Evolutionary conservation across 2,888 invertebrate genomes (phyloP), one percentile per base, ranked within the genome.

Genomic region (Diploptera punctata): DNA sequence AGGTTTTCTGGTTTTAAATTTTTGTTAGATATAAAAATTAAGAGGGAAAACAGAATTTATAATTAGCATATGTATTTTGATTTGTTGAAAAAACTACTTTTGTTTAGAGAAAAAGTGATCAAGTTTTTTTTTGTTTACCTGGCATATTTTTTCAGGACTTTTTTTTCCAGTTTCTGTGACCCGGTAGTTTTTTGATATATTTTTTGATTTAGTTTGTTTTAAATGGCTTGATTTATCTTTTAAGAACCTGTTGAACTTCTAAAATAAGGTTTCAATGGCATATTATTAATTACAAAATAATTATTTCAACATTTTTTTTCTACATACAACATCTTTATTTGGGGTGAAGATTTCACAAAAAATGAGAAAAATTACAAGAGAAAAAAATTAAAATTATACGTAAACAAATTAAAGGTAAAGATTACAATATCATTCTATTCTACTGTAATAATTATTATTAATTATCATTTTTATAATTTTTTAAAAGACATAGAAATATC

Each of bases 81-180:
- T 60, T 47, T 54, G 49, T 67, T 62, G 18, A 65, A 47, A 47
- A 47, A 47, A 60, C 60, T 33, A 54, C 70, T 54, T 68, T 38
- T 57, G 49, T 68, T 71, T 72, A 60, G n/a, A n/a, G n/a, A n/a
- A 72, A 26, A 54, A 71, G 70, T 33, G 54, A 52, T n/a, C n/a
- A n/a, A n/a, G n/a, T n/a, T 67, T 52, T 44, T 71, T 31, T 67
- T 73, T 57, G 62, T 71, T 73, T 73, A 73, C 73, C 73, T 73
- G 73, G 52, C 62, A 65, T 26, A 60, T 60, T 60, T 69, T 69
- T n/a, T n/a, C n/a, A n/a, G n/a, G n/a, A n/a, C n/a, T n/a, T n/a
- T n/a, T 47, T 43, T 44, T 70, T 70, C 62, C 62, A 52, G 61
- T 38, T 38, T 65, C 62, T 52, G 38, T 26, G 70, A 47, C 38